Evolutionary conservation across 2,888 invertebrate genomes (phyloP).

Genomic region (Hipparchia sbordonii): DNA sequence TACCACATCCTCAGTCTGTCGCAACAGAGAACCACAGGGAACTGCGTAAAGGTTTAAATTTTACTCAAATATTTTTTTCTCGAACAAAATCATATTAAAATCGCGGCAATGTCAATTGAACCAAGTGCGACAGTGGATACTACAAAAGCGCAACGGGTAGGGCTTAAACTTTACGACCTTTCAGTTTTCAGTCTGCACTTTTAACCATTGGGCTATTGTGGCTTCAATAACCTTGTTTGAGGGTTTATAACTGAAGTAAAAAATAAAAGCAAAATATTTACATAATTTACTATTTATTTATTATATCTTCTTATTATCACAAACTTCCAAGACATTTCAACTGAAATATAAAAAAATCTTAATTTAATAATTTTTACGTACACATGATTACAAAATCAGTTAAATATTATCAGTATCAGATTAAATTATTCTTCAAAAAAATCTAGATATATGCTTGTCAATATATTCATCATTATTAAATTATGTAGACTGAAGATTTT

Average conservation of each 20-base stretch:
- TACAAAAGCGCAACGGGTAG: no score
- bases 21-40: no score
- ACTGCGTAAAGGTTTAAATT: no score
- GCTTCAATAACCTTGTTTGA: no score
- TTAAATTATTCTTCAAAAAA: constrained; percentile 55
- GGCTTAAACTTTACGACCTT: no score
- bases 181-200: no score
- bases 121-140: no score
- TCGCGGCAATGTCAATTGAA: no score
- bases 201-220: no score
- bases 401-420: constrained; percentile 43
- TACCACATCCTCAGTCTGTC: constrained; percentile 17
- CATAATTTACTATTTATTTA: background rate
- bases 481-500: background rate
- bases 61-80: no score
- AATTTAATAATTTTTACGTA: background rate
- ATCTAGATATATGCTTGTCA: constrained; percentile 72
- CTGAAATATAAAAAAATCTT: background rate
- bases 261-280: background rate
- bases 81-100: no score
- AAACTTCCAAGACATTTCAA: background rate
- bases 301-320: no score
- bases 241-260: background rate
- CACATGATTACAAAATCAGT: background rate
- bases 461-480: constrained; percentile 32